Percentiles rank a stretch among this genome's conserved stretches.
Evolutionary conservation across 2,113 vertebrate genomes (phyloP).

Genomic region (Melierax canorus): DNA sequence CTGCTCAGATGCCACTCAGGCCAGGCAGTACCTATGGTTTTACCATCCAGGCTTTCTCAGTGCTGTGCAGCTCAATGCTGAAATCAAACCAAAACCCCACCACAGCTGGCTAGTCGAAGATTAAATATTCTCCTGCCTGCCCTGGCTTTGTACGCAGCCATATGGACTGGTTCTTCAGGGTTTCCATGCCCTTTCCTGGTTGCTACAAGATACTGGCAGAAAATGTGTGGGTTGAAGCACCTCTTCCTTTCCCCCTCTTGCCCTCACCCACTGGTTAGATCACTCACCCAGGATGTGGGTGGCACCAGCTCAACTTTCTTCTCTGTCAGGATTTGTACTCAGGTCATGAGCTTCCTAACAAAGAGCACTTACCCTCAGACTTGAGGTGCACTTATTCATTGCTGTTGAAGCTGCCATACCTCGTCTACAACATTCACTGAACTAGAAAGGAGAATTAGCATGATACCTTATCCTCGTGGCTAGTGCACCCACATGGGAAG

Average conservation of each 20-base stretch:
- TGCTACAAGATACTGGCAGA: background rate
- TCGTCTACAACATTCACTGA: background rate
- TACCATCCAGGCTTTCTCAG: background rate
- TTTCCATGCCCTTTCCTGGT: background rate
- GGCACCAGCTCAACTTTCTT: constrained; percentile 4
- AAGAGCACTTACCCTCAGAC: background rate
- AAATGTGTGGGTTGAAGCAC: background rate
- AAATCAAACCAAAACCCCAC: background rate
- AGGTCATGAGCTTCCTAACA: background rate
- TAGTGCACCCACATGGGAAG: background rate
- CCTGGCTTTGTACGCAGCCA: background rate
- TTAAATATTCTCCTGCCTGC: background rate
- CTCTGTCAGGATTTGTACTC: background rate
- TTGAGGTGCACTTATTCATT: background rate
- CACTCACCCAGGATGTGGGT: background rate
- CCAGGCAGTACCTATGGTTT: background rate
- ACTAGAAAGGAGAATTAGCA: background rate
- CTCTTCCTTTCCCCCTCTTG: background rate
- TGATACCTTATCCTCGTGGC: background rate
- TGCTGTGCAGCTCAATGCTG: background rate
- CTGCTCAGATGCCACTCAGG: background rate
- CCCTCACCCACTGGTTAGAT: background rate
- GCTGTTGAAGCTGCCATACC: background rate
- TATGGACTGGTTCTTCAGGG: background rate
- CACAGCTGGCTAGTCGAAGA: background rate